Base-by-base conservation (phyloP, 2,797 vertebrate genomes). In the Halcyon leucocephala region DNA sequence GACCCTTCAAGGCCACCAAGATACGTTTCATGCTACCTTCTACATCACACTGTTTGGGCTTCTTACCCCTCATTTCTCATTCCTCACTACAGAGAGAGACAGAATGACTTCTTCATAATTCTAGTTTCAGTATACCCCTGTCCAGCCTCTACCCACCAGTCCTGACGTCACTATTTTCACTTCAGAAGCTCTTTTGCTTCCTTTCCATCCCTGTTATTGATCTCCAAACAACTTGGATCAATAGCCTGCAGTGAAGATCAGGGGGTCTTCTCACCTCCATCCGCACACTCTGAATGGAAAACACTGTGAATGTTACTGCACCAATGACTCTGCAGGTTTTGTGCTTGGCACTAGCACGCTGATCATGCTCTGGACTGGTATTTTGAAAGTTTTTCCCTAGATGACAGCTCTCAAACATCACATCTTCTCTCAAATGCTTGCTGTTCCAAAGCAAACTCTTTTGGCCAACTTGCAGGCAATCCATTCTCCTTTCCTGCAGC, bases 61-160 rank as follows among this genome's bases (percentile, higher is more conserved):
- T 77, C 51, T 54, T 51, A 28, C 7, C 10, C 3, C 29, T 54
- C n/a, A n/a, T 76, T 64, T 84, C 79, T 62, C 35, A 24, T 58
- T 78, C 57, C 12, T 66, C 29, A 28, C 14, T 19, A 16, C 7
- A 49, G 7, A 66, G 24, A 0, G 0, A 55, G 21, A 6, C 60
- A 62, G 54, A 55, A 25, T 21, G 8, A 51, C 57, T 55, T 61
- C 41, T 51, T 62, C 26, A 4, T 83, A 9, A 46, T 81, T 66
- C 58, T 76, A 22, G 5, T 49, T 65, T 65, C 15, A 25, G 13
- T 17, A 31, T 16, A 28, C 9, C 20, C 33, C 12, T 25, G 18
- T 54, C 35, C 46, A 71, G 39, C 26, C 41, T 49, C 31, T 31
- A 52, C 28, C 4, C n/a, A 64, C 33, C 44, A 17, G 7, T 44